Evolutionary conservation across 2,113 vertebrate genomes (phyloP), one percentile per base, ranked within the genome.

Genomic region (Kryptolebias marmoratus): DNA sequence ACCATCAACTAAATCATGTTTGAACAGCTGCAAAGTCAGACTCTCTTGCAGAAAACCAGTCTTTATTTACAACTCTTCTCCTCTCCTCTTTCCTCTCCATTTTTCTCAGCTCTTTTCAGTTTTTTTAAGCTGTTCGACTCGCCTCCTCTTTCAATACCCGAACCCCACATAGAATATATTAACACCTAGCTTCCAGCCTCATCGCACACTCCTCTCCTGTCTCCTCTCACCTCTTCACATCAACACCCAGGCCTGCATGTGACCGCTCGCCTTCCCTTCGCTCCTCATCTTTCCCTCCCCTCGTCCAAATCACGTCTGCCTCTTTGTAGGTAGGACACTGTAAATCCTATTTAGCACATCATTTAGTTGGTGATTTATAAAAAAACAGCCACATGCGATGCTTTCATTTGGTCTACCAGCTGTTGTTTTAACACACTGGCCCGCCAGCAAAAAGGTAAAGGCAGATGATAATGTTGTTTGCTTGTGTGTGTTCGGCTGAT

Each of bases 21-120:
- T 88, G 62, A 92, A 92, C 91, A 92, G 89, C 86, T 91, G 90
- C 80, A 73, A 64, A 76, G 73, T 78, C 57, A 63, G 84, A 70
- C 68, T 73, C 48, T 87, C 90, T 78, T 81, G 86, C 47, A 83
- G 75, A 80, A 83, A 64, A 74, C 56, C 22, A 22, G 22, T 22
- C 22, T 22, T n/a, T 52, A 71, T 22, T 53, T 57, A 50, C 58
- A 87, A 22, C 22, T 22, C 22, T 87, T 80, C 66, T 30, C 77
- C 44, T 73, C 77, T 83, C 76, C 28, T 77, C 54, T 71, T 61
- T 73, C 53, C 66, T 70, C 59, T 73, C 58, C 54, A 11, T 11
- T 80, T 22, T 22, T 22, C 22, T 11, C 69, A 18, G 53, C 66
- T 36, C 28, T 66, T 73, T 8, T n/a, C 18, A 45, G 14, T 42